Evolutionary conservation across 2,888 invertebrate species (phyloP).

Genomic region (Tuta absoluta): DNA sequence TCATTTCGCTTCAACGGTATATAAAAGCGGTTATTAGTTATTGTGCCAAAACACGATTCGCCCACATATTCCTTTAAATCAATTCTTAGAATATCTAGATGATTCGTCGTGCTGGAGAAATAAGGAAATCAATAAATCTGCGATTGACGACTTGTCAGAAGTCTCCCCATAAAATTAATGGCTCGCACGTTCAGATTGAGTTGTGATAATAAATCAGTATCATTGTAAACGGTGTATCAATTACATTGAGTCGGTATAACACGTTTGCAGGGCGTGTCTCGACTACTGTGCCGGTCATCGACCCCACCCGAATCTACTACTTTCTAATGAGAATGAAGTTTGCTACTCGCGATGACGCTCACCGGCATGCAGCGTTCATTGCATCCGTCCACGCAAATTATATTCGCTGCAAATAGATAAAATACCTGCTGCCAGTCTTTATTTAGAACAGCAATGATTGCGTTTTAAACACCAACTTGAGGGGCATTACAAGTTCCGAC

Average conservation of each 20-base stretch:
- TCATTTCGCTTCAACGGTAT: conserved; percentile 17
- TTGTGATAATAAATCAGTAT: conserved; percentile 34
- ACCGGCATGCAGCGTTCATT: conserved; percentile 51
- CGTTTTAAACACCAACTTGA: conserved; percentile 15
- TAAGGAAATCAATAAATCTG: conserved; percentile 18
- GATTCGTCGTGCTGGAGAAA: conserved; percentile 3
- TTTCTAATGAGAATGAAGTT: conserved; percentile 74
- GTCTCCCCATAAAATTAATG: conserved; percentile 6
- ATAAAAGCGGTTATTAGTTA: conserved; percentile 21
- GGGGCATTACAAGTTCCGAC: conserved; percentile 28
- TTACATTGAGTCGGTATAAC: conserved; percentile 46
- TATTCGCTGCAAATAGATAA: conserved; percentile 48
- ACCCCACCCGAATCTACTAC: conserved; percentile 68
- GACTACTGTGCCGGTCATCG: conserved; percentile 65
- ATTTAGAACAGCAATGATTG: conserved; percentile 20
- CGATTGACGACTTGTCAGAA: conserved; percentile 16
- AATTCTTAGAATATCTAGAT: conserved; percentile 8
- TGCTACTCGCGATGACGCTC: conserved; percentile 56
- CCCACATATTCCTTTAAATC: background rate
- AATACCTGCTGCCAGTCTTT: conserved; percentile 37
- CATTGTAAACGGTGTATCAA: conserved; percentile 38
- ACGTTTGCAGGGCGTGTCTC: conserved; percentile 63
- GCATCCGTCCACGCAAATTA: conserved; percentile 51
- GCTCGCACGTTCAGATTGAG: conserved; percentile 12
- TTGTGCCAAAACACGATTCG: background rate